Evolutionary conservation across 1,140 invertebrate genomes (phyloP).

Genomic region (Heliconius melpomene): DNA sequence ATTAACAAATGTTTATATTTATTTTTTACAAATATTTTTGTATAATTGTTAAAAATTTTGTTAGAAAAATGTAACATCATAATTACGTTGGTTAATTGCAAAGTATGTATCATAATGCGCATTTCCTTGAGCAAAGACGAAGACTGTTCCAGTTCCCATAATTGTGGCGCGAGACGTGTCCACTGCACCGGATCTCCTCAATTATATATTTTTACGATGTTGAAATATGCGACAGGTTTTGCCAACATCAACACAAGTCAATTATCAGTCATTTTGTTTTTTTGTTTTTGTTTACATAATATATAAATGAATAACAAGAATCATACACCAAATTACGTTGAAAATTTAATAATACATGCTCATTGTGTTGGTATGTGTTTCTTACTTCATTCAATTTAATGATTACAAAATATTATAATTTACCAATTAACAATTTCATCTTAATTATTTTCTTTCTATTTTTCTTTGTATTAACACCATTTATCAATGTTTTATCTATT

Average conservation of each 20-base stretch:
- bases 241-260: background rate
- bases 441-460: too few relatives aligned
- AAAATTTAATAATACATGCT: background rate
- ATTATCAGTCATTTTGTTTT: background rate
- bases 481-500: too few relatives aligned
- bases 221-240: constrained; percentile 9
- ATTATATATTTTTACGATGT: constrained; percentile 6
- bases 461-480: too few relatives aligned
- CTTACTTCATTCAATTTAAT: too few relatives aligned
- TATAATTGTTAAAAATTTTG: background rate
- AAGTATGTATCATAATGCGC: constrained; percentile 42
- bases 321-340: background rate
- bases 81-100: constrained; percentile 15
- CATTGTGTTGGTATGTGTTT: background rate
- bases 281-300: background rate
- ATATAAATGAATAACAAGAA: background rate
- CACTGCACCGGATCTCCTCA: constrained; percentile 44
- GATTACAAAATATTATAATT: too few relatives aligned
- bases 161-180: constrained; percentile 44
- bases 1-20: too few relatives aligned
- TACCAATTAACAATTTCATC: too few relatives aligned
- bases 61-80: background rate
- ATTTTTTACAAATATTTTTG: background rate
- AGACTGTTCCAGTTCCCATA: constrained; percentile 61
- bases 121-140: constrained; percentile 45